Evolutionary conservation across 2,888 invertebrate genomes (phyloP), one percentile per base, ranked within the genome.

Genomic region (Vanessa cardui): DNA sequence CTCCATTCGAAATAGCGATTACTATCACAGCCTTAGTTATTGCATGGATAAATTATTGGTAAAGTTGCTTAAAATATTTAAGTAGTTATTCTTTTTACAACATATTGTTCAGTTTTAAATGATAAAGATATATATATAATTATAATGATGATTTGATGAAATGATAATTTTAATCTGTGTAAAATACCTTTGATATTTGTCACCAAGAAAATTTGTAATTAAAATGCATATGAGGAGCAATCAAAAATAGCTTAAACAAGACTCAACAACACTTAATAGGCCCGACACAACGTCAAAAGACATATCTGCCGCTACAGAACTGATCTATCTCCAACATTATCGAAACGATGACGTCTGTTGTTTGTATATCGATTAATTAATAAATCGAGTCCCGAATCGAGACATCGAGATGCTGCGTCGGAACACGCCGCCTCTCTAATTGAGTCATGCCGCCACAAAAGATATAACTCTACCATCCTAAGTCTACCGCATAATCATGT

Each of bases 321-420:
- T 81, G 81, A 88, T 87, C 86, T 85, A 83, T 86, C 87, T 84
- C 79, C 80, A 80, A 79, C 78, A 80, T 84, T 84, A 87, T 86
- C 86, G 83, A 77, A 72, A 86, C 84, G 91, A 90, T 87, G 91
- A 90, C 89, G 89, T 87, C 82, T 83, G 84, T 86, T 91, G 92
- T 92, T 92, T 92, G 92, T 91, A 88, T 90, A 91, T 90, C 90
- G 92, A 92, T 92, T 92, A 92, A 92, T 92, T 92, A 92, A 92
- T 92, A 92, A 92, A 90, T 89, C 88, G 87, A 85, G 85, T 83
- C 82, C 85, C 82, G 82, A 84, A 84, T 89, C 90, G 87, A 85
- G 83, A 85, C 83, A 84, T 85, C 84, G 86, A 87, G 84, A 87
- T 85, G 79, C 82, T 82, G 79, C 83, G 84, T 84, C 86, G 89